These are phyloP conservation scores for Conistra vaccinii DNA, from an alignment of 2,888 invertebrate genomes.

Conservation along the genomic window DNA sequence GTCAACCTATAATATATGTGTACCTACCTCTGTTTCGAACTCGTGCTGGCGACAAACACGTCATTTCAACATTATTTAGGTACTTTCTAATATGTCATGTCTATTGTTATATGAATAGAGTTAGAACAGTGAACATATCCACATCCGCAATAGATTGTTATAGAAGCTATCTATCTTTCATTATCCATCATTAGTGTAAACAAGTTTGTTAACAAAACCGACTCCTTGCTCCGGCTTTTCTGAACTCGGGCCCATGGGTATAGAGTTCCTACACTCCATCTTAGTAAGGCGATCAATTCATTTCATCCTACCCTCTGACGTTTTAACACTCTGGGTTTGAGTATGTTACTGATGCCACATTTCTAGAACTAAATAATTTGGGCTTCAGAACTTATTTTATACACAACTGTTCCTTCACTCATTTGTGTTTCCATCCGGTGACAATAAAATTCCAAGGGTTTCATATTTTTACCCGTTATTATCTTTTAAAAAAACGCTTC, in stretches of 20 bases:
- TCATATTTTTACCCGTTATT: not conserved
- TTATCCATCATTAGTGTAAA: conserved; percentile 83
- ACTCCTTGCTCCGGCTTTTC: conserved; percentile 72
- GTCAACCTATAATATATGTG: too few species aligned
- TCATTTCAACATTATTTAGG: not conserved
- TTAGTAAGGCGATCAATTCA: conserved; percentile 81
- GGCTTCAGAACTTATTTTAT: not conserved
- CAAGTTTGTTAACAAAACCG: conserved; percentile 80
- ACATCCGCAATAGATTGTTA: conserved; percentile 63
- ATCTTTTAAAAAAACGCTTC: not conserved
- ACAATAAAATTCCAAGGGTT: not conserved
- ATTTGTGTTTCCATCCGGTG: not conserved
- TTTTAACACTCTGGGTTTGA: conserved; percentile 60
- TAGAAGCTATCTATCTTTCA: conserved; percentile 75
- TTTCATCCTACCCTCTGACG: conserved; percentile 81
- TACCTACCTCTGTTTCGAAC: not conserved
- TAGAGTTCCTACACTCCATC: conserved; percentile 83
- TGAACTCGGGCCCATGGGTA: conserved; percentile 77
- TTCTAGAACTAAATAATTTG: conserved; percentile 9
- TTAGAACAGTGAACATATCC: conserved; percentile 3
- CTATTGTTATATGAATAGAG: not conserved
- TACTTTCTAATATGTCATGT: not conserved
- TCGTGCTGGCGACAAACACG: not conserved
- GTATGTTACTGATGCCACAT: conserved; percentile 40
- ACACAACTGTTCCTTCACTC: not conserved